A percentile compares a stretch with the other conserved stretches of the same genome.
Conservation (phyloP, 1,140 invertebrate species). For the Megalopta genalis region DNA sequence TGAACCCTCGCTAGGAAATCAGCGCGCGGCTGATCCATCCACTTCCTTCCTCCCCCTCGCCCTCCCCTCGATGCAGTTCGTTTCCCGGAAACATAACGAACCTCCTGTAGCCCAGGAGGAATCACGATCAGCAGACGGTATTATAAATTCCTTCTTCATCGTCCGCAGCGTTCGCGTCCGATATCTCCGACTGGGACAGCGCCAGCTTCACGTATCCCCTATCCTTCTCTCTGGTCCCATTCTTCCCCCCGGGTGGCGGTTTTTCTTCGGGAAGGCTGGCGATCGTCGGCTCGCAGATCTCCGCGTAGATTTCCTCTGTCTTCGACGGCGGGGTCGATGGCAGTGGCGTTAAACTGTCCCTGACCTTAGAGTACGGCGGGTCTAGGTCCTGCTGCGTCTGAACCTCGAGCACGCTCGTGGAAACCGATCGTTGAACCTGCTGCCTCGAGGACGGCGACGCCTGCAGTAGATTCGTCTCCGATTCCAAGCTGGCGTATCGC, state of each 20-base stretch:
- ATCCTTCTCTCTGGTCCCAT: slow-evolving; percentile 66
- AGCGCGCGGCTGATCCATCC: too few species aligned
- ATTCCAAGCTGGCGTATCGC: slow-evolving; percentile 76
- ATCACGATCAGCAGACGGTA: slow-evolving; percentile 70
- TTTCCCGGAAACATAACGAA: neutral
- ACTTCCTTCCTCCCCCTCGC: too few species aligned
- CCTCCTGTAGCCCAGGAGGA: neutral
- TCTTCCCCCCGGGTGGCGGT: slow-evolving; percentile 52
- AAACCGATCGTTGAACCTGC: slow-evolving; percentile 77
- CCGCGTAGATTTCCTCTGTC: slow-evolving; percentile 76
- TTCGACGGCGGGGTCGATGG: slow-evolving; percentile 69
- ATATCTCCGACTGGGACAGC: slow-evolving; percentile 63
- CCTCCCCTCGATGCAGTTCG: neutral
- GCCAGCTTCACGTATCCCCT: slow-evolving; percentile 73
- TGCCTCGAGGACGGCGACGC: slow-evolving; percentile 56
- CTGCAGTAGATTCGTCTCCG: slow-evolving; percentile 71
- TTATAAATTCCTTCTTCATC: slow-evolving; percentile 77
- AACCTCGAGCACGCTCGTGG: slow-evolving; percentile 75
- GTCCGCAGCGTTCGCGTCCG: slow-evolving; percentile 60
- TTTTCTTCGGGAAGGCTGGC: slow-evolving; percentile 60
- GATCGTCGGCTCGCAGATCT: slow-evolving; percentile 72
- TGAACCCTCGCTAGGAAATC: too few species aligned
- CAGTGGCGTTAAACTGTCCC: slow-evolving; percentile 74
- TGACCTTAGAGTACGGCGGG: slow-evolving; percentile 77
- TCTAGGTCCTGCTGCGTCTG: slow-evolving; percentile 69